Base-by-base conservation (phyloP, 1,140 invertebrate genomes). In the Pomacea maculata region DNA sequence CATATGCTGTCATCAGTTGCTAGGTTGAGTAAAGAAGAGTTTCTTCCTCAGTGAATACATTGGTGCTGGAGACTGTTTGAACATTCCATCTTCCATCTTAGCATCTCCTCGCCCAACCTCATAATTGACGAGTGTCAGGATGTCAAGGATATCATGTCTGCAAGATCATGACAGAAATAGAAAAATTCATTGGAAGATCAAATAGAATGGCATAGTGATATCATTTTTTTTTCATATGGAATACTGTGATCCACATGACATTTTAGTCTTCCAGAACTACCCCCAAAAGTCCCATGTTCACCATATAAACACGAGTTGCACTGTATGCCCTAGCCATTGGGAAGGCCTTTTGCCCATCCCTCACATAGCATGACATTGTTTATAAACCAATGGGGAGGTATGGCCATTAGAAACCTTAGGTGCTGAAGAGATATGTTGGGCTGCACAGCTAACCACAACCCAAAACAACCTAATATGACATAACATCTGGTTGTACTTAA, bases 1-100 rank as follows among this genome's bases (percentile, higher is more conserved):
- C 11, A 6, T 61, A 17, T 61, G 15, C 34, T 61, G 8, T 61
- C 57, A 61, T 61, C 57, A 61, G 57, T 61, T 61, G 57, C 57
- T 61, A 52, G 25, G 76, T 80, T 61, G 85, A 78, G 80, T 75
- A 74, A 89, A 88, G 67, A 83, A 84, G 3, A 89, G 77, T 54
- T 84, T 82, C 67, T 89, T 89, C 68, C 87, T 78, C 57, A 89
- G 80, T 0, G 88, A 89, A 15, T 86, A 82, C 34, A 87, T 80
- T 25, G 88, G 88, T 5, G 87, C 88, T 34, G 88, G 88, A 15
- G 85, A 83, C 82, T 89, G 88, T 79, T 89, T 89, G 81, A 84
- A 88, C 1, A 67, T 19, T 0, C 84, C 85, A 25, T 80, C 82
- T 0, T 86, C 87, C 52, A 87, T 80, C 8, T 72, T 74, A 15